These are phyloP conservation scores for Eupithecia exiguata DNA, from an alignment of 2,888 invertebrate species.

Conservation along the genomic window DNA sequence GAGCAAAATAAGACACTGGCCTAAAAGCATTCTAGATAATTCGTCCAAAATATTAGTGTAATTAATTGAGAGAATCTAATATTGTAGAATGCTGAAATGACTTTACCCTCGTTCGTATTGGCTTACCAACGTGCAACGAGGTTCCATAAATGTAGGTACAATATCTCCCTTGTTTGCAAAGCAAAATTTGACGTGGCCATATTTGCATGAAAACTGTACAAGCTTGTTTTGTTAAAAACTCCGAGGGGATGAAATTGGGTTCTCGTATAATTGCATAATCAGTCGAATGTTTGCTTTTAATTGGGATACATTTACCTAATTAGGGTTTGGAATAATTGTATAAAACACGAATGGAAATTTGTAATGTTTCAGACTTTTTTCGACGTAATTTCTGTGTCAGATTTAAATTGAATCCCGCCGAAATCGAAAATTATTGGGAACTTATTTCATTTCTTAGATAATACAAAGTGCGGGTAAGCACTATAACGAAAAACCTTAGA, in stretches of 20 bases:
- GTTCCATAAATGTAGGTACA: not conserved
- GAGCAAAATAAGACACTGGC: not conserved
- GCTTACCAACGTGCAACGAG: not conserved
- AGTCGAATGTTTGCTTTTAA: conserved; percentile 37
- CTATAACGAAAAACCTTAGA: too few relatives aligned
- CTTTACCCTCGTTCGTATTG: not conserved
- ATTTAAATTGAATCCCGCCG: too few relatives aligned
- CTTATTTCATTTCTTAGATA: too few relatives aligned
- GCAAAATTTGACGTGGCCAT: conserved; percentile 10
- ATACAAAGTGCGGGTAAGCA: too few relatives aligned
- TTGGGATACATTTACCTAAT: conserved; percentile 37
- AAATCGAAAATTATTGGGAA: too few relatives aligned
- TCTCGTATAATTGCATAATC: conserved; percentile 38
- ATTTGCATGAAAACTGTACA: conserved; percentile 16
- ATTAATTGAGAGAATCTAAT: not conserved
- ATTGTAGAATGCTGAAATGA: not conserved
- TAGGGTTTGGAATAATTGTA: conserved; percentile 25
- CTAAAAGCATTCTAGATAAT: not conserved
- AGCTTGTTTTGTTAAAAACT: conserved; percentile 20
- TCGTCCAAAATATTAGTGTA: not conserved
- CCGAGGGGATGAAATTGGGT: conserved; percentile 12
- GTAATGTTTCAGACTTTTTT: conserved; percentile 1
- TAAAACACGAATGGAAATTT: conserved; percentile 1
- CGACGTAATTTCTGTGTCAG: not conserved
- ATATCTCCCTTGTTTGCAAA: conserved; percentile 15